Base-by-base conservation (phyloP, 2,888 invertebrate genomes). In the Amphipoea lucens region DNA sequence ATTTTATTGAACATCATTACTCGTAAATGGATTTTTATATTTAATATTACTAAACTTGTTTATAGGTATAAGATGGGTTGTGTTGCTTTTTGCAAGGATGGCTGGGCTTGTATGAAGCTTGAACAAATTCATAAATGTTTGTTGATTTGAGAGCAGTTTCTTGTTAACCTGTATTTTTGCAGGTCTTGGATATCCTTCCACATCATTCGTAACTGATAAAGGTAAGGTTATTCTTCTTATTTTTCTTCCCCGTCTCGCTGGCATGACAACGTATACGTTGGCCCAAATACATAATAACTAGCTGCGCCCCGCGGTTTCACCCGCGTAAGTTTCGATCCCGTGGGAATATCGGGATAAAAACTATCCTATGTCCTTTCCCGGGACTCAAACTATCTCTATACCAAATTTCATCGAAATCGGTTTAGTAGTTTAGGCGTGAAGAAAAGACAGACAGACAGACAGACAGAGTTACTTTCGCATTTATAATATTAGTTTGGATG, bases 1-100 rank as follows among this genome's bases (percentile, higher is more conserved):
- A 71, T 76, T 76, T 85, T 84, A 85, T 81, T 66, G 71, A 74
- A 45, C 48, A 45, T 85, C 76, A 76, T 87, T 74, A 81, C 67
- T 67, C 36, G 77, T 71, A 78, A 78, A 87, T 87, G 63, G 74
- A 6, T 67, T 65, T 84, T 78, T 78, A 67, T 70, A 60, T 74
- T 83, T 74, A 66, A 76, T 84, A 70, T 48, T 57, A 85, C n/a
- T 74, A 65, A 74, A 86, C 68, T 60, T 68, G 65, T 74, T 72
- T 83, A 57, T 36, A 29, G 14, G 54, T 54, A 63, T 74, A 68
- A 14, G 36, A 51, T 66, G 40, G 7, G 20, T 54, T 62, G 57
- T 42, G 36, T 29, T 67, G 20, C 40, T 66, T 54, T 83, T 78
- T 45, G 17, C 60, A 42, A 20, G 42, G 17, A 20, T 65, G 36